Evolutionary conservation across 2,888 invertebrate genomes (phyloP).

Genomic region (Pollenia angustigena): DNA sequence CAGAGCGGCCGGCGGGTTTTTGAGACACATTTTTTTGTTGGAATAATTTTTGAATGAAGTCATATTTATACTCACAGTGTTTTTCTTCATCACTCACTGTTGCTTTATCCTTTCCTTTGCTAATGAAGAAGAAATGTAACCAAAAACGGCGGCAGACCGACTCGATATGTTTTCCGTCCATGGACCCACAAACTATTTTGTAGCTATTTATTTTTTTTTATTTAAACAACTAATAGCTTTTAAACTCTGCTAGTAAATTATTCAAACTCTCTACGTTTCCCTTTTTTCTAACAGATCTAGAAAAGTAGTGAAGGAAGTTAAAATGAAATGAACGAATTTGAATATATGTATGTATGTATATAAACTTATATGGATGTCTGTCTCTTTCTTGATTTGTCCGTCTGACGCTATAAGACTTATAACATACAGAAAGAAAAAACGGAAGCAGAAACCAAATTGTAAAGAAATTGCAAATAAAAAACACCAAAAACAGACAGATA

Average conservation of each 20-base stretch:
- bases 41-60: too few species aligned
- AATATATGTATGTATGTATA: constrained; percentile 14
- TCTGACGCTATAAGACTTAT: constrained; percentile 2
- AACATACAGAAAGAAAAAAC: constrained; percentile 26
- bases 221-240: background rate
- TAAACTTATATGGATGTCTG: constrained; percentile 15
- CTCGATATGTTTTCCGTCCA: too few species aligned
- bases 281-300: background rate
- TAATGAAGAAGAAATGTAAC: too few species aligned
- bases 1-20: too few species aligned
- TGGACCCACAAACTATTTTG: too few species aligned
- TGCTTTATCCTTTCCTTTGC: too few species aligned
- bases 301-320: constrained; percentile 3
- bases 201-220: too few species aligned
- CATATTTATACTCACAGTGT: too few species aligned
- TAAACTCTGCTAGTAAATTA: background rate
- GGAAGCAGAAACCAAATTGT: constrained; percentile 60
- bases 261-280: constrained; percentile 10
- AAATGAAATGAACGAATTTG: constrained; percentile 29
- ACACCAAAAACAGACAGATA: background rate
- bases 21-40: too few species aligned
- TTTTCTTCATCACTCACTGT: too few species aligned
- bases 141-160: too few species aligned
- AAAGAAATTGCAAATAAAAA: constrained; percentile 39
- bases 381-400: background rate